These are phyloP conservation scores for Neodiprion virginianus DNA, from an alignment of 1,140 invertebrate species.

Conservation along the genomic window DNA sequence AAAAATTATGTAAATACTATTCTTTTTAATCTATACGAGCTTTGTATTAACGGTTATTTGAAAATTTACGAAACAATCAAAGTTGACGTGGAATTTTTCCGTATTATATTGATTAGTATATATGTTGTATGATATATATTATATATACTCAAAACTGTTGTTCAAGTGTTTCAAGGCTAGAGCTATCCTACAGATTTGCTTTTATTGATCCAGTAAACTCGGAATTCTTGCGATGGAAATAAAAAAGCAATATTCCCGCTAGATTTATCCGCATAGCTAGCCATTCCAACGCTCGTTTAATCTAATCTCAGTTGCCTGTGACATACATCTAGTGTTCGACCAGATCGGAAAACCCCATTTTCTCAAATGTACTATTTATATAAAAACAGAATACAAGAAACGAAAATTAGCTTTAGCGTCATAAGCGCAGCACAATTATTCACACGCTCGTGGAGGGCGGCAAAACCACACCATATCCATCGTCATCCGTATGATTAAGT, in stretches of 20 bases:
- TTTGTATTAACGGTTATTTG: too few relatives aligned
- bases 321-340: conserved; percentile 26
- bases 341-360: conserved; percentile 7
- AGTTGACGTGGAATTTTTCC: too few relatives aligned
- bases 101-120: too few relatives aligned
- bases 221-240: too few relatives aligned
- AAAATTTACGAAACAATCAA: too few relatives aligned
- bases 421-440: neutral
- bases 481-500: neutral
- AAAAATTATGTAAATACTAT: neutral
- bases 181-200: too few relatives aligned
- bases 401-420: neutral
- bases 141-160: too few relatives aligned
- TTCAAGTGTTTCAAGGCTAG: too few relatives aligned
- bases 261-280: neutral
- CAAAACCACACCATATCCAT: conserved; percentile 5
- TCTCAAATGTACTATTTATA: neutral
- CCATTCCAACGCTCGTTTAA: conserved; percentile 26
- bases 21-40: neutral
- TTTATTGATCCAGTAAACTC: too few relatives aligned
- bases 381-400: neutral
- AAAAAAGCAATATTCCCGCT: too few relatives aligned
- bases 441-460: conserved; percentile 6
- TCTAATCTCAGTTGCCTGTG: conserved; percentile 30
- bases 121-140: too few relatives aligned